A percentile compares a stretch with the other conserved stretches of the same genome.
These are phyloP conservation scores for Neodiprion virginianus DNA, from an alignment of 1,140 invertebrate species.

Conservation along the genomic window DNA sequence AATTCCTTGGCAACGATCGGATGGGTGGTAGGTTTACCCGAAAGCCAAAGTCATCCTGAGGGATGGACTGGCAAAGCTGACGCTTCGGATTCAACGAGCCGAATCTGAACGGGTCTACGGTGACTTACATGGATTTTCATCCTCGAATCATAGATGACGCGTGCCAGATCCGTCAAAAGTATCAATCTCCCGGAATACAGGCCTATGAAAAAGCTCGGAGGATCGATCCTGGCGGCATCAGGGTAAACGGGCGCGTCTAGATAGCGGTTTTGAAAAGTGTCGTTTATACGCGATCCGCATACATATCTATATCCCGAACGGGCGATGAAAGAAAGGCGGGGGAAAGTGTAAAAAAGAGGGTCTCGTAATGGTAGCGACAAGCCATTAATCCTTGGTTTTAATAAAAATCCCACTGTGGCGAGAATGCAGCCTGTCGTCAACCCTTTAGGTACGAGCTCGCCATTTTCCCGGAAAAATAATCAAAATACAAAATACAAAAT, in stretches of 20 bases:
- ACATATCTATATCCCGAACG: not conserved
- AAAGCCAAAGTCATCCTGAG: too few species aligned
- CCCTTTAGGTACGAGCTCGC: not conserved
- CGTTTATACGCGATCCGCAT: not conserved
- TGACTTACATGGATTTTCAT: not conserved
- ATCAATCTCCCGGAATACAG: not conserved
- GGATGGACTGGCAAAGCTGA: too few species aligned
- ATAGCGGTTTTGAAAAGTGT: not conserved
- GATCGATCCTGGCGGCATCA: too few species aligned
- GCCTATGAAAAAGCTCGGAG: too few species aligned
- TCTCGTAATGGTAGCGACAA: constrained; percentile 18
- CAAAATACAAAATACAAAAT: not conserved
- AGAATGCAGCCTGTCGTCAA: constrained; percentile 9
- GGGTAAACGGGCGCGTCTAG: too few species aligned
- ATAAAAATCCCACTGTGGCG: constrained; percentile 9
- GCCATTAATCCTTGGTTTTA: constrained; percentile 26
- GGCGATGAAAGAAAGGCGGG: not conserved
- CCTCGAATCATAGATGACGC: not conserved
- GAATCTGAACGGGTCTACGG: not conserved
- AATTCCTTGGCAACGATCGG: too few species aligned
- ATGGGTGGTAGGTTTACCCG: too few species aligned
- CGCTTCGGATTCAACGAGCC: too few species aligned
- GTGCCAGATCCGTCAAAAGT: not conserved
- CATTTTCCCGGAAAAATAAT: constrained; percentile 3
- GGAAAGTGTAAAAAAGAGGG: constrained; percentile 20